Percentiles rank a stretch among this genome's conserved stretches.
phyloP scores from a whole-genome alignment of 2,113 vertebrate species.

The Myrmecobius fasciatus region DNA sequence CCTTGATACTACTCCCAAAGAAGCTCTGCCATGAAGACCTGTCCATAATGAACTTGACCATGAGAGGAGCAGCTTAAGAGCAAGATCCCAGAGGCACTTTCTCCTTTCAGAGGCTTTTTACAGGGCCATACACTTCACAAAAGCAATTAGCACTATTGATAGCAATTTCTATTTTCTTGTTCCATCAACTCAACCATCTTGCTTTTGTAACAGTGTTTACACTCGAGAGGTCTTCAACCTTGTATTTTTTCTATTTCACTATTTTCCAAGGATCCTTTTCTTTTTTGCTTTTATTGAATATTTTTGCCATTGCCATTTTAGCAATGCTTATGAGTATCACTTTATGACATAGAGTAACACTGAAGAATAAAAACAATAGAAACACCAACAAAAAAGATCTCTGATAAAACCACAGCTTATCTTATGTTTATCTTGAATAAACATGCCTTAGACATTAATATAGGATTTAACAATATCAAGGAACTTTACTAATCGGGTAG shows the following conservation, averaged over 20 bases:
- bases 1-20: not conserved
- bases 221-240: not conserved
- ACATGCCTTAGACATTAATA: not conserved
- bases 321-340: not conserved
- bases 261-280: not conserved
- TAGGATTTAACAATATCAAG: not conserved
- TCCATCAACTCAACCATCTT: not conserved
- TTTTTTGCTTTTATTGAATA: not conserved
- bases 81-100: not conserved
- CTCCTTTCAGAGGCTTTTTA: not conserved
- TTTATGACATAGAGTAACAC: not conserved
- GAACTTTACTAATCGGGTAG: not conserved
- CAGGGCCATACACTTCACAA: not conserved
- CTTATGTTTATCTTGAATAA: not conserved
- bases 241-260: not conserved
- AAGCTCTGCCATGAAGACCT: not conserved
- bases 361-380: not conserved
- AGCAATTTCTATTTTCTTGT: not conserved
- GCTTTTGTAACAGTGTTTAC: not conserved
- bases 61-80: not conserved
- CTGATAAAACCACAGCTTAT: not conserved
- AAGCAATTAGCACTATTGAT: not conserved
- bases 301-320: not conserved
- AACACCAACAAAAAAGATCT: not conserved
- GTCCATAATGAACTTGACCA: not conserved